Evolutionary conservation across 2,113 vertebrate genomes (phyloP).

Genomic region (Nothocercus julius): DNA sequence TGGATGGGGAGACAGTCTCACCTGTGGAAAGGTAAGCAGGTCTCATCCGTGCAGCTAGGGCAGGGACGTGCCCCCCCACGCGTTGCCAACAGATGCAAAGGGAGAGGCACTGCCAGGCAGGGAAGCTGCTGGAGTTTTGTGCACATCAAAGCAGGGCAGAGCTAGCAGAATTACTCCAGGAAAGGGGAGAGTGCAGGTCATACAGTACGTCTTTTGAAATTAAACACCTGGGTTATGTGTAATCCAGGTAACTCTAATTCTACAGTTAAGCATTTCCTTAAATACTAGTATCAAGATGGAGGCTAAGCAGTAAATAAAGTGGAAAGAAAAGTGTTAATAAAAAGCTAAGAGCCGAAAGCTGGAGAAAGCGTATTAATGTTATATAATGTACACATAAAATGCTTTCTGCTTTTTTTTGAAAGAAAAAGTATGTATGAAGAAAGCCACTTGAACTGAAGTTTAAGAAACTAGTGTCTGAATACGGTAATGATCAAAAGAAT

Average conservation of each 20-base stretch:
- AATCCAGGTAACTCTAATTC: not conserved
- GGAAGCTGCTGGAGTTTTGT: not conserved
- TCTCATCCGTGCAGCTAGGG: not conserved
- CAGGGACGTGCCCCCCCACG: not conserved
- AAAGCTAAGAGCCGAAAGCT: not conserved
- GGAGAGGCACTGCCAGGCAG: not conserved
- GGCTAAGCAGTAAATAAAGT: not conserved
- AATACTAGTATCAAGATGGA: not conserved
- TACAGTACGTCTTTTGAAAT: not conserved
- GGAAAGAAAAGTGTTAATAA: not conserved
- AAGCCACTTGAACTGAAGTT: not conserved
- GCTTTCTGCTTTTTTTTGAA: not conserved
- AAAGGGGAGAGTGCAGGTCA: not conserved
- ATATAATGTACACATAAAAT: not conserved
- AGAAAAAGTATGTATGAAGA: not conserved
- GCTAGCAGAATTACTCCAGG: not conserved
- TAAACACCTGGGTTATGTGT: not conserved
- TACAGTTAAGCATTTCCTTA: not conserved
- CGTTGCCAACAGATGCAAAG: not conserved
- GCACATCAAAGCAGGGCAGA: not conserved
- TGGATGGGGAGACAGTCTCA: not conserved
- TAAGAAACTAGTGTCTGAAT: not conserved
- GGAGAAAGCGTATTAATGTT: not conserved
- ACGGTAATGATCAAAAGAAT: not conserved
- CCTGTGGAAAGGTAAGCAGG: not conserved